These are phyloP conservation scores for Episyrphus balteatus DNA, from an alignment of 1,140 invertebrate species.

Conservation along the genomic window DNA sequence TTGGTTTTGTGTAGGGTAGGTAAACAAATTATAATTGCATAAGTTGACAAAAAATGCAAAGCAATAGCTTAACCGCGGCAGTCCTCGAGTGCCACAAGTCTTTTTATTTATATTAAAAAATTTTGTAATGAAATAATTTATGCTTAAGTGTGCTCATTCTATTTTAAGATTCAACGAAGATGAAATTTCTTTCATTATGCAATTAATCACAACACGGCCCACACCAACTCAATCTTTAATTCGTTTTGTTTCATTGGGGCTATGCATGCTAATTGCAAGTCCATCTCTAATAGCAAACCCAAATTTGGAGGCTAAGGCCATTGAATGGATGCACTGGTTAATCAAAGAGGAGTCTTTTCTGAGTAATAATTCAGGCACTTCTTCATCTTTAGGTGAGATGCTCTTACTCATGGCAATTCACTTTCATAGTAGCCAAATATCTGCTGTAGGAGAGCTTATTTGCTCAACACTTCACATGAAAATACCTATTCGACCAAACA, in stretches of 20 bases:
- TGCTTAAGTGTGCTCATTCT: background rate
- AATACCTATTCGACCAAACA: constrained; percentile 81
- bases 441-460: constrained; percentile 84
- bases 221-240: constrained; percentile 82
- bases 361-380: constrained; percentile 64
- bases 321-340: constrained; percentile 91
- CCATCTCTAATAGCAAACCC: constrained; percentile 68
- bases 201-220: constrained; percentile 79
- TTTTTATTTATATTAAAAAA: too few species aligned
- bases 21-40: too few species aligned
- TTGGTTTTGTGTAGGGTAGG: too few species aligned
- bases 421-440: constrained; percentile 88
- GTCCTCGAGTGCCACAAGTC: too few species aligned
- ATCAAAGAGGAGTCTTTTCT: constrained; percentile 82
- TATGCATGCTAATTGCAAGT: constrained; percentile 92
- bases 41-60: too few species aligned
- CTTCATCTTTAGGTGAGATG: constrained; percentile 91
- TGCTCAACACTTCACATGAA: constrained; percentile 93
- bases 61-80: too few species aligned
- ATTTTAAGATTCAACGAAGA: constrained; percentile 73
- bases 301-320: constrained; percentile 77
- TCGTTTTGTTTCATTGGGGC: constrained; percentile 81
- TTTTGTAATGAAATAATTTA: too few species aligned
- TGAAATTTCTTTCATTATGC: constrained; percentile 72
- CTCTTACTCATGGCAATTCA: constrained; percentile 91